These are phyloP conservation scores for Acleris holmiana DNA, from an alignment of 2,888 invertebrate genomes.

Conservation along the genomic window DNA sequence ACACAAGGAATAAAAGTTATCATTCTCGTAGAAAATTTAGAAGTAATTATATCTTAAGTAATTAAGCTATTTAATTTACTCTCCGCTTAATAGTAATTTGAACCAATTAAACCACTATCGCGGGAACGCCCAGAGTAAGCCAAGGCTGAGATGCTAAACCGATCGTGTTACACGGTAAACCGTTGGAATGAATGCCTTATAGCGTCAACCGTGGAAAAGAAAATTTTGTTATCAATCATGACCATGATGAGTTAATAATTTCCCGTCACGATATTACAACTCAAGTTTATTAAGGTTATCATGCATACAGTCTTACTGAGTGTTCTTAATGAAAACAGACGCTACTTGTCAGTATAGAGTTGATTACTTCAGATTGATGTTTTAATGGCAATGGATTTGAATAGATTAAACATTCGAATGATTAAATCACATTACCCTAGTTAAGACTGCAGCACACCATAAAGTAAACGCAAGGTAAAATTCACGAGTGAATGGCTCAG, in stretches of 20 bases:
- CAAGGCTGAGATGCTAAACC: conserved; percentile 69
- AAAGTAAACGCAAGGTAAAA: conserved; percentile 73
- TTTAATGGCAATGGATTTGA: conserved; percentile 21
- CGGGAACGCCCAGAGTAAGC: conserved; percentile 69
- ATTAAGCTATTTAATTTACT: conserved; percentile 52
- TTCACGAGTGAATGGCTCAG: conserved; percentile 72
- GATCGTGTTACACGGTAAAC: conserved; percentile 65
- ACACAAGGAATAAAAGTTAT: too few relatives aligned
- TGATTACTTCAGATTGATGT: conserved; percentile 1
- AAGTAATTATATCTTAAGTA: conserved; percentile 16
- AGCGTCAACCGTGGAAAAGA: conserved; percentile 23
- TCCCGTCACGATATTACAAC: conserved; percentile 38
- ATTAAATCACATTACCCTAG: conserved; percentile 34
- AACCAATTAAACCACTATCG: conserved; percentile 59
- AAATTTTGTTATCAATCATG: conserved; percentile 34
- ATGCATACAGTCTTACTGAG: conserved; percentile 26
- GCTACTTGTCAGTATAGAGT: conserved; percentile 12
- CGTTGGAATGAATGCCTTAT: conserved; percentile 26
- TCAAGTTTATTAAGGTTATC: conserved; percentile 38
- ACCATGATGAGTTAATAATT: conserved; percentile 34
- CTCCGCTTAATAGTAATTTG: conserved; percentile 51
- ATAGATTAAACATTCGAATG: conserved; percentile 26
- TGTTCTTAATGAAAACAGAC: conserved; percentile 8
- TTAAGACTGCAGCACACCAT: conserved; percentile 30
- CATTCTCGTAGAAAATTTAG: not conserved